Evolutionary conservation across 2,888 invertebrate species (phyloP).

Genomic region (Epinotia nisella): DNA sequence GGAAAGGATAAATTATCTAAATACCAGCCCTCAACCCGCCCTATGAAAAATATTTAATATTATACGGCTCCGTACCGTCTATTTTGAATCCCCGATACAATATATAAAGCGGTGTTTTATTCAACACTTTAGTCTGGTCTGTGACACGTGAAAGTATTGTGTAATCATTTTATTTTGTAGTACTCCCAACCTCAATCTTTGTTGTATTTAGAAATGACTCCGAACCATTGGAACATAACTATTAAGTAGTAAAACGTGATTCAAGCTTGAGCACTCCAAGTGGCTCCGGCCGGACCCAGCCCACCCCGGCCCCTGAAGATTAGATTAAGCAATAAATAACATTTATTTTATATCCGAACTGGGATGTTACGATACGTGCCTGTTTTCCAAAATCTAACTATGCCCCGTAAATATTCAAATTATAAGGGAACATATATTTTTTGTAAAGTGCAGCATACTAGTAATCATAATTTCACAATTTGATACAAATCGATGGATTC

Average conservation of each 20-base stretch:
- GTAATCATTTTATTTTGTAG: not conserved
- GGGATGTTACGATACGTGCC: conserved; percentile 33
- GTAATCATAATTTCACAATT: too few species aligned
- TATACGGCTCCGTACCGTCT: not conserved
- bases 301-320: conserved; percentile 27
- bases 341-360: conserved; percentile 40
- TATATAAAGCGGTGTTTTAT: too few species aligned
- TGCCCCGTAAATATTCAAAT: conserved; percentile 20
- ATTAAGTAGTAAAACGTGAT: conserved; percentile 12
- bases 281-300: conserved; percentile 1
- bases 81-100: not conserved
- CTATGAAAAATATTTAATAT: not conserved
- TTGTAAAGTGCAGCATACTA: not conserved
- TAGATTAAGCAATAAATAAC: conserved; percentile 43
- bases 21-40: not conserved
- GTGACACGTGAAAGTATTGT: not conserved
- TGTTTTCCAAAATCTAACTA: conserved; percentile 20
- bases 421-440: not conserved
- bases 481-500: too few species aligned
- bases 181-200: not conserved
- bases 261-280: conserved; percentile 9
- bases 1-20: not conserved
- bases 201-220: not conserved
- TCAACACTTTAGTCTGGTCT: not conserved
- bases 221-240: not conserved